These are phyloP conservation scores for Tenebrio molitor DNA, from an alignment of 1,140 invertebrate species.

Conservation along the genomic window DNA sequence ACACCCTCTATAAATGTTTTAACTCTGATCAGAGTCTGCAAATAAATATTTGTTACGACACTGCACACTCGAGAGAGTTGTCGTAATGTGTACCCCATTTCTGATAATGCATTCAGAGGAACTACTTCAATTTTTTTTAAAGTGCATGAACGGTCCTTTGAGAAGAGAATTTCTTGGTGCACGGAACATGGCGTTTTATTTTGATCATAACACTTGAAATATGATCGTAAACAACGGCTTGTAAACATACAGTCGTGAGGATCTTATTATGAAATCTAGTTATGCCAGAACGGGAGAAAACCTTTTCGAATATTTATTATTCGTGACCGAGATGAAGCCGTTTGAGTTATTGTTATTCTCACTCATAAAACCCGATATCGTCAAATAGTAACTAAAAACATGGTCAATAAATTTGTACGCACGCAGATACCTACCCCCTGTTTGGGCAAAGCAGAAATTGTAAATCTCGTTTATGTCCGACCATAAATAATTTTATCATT, in stretches of 20 bases:
- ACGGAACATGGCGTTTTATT: no score
- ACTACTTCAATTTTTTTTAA: no score
- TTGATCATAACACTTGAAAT: no score
- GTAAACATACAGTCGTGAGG: neutral
- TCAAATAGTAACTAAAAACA: conserved; percentile 17
- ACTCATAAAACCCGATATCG: conserved; percentile 4
- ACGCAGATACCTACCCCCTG: conserved; percentile 4
- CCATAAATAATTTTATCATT: neutral
- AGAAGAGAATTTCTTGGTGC: no score
- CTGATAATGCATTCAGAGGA: no score
- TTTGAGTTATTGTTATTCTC: conserved; percentile 31
- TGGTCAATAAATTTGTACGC: conserved; percentile 12
- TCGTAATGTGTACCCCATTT: no score
- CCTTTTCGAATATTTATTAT: conserved; percentile 33
- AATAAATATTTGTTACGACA: no score
- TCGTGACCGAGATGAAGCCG: conserved; percentile 14
- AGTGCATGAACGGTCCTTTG: no score
- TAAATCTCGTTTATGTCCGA: conserved; percentile 1
- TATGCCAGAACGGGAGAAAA: neutral
- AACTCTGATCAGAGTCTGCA: no score
- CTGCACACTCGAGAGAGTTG: no score
- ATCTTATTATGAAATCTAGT: neutral
- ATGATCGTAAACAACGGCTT: neutral
- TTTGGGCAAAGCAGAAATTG: neutral
- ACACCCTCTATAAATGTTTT: no score